Percentiles rank a stretch among this genome's conserved stretches.
Evolutionary conservation across 2,888 invertebrate species (phyloP).

Genomic region (Drosophila mulleri): DNA sequence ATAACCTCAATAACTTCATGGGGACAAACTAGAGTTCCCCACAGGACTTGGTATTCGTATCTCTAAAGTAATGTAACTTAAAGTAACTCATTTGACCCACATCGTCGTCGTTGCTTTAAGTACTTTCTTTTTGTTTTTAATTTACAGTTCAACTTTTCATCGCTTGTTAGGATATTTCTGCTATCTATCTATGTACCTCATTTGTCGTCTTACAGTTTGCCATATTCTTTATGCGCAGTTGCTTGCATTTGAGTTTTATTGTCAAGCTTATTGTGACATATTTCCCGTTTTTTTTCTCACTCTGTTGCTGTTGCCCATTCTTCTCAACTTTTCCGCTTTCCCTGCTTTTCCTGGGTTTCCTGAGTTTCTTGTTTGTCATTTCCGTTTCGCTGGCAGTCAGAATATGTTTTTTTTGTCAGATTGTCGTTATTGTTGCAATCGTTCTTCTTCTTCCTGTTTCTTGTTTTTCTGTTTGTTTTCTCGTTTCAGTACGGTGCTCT

Average conservation of each 20-base stretch:
- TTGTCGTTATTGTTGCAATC: constrained; percentile 32
- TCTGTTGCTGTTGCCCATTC: constrained; percentile 4
- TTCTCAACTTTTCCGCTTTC: neutral
- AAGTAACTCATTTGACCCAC: neutral
- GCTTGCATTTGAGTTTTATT: constrained; percentile 53
- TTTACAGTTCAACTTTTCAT: neutral
- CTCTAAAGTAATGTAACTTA: neutral
- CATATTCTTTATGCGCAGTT: constrained; percentile 28
- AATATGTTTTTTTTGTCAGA: constrained; percentile 46
- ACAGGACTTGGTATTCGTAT: neutral
- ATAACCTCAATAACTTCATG: neutral
- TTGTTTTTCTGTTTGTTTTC: constrained; percentile 1
- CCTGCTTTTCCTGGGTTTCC: constrained; percentile 16
- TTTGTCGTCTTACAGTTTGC: neutral
- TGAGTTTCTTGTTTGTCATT: constrained; percentile 15
- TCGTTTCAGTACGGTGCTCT: constrained; percentile 4
- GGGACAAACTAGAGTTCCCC: neutral
- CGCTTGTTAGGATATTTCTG: constrained; percentile 4
- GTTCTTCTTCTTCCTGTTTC: constrained; percentile 9
- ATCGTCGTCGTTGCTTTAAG: neutral
- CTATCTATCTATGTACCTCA: constrained; percentile 5
- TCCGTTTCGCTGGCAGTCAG: constrained; percentile 5
- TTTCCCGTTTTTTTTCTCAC: constrained; percentile 15
- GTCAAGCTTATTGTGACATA: constrained; percentile 57
- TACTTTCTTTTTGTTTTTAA: neutral